These are phyloP conservation scores for Meta bourneti DNA, from an alignment of 2,888 invertebrate species.

Conservation along the genomic window DNA sequence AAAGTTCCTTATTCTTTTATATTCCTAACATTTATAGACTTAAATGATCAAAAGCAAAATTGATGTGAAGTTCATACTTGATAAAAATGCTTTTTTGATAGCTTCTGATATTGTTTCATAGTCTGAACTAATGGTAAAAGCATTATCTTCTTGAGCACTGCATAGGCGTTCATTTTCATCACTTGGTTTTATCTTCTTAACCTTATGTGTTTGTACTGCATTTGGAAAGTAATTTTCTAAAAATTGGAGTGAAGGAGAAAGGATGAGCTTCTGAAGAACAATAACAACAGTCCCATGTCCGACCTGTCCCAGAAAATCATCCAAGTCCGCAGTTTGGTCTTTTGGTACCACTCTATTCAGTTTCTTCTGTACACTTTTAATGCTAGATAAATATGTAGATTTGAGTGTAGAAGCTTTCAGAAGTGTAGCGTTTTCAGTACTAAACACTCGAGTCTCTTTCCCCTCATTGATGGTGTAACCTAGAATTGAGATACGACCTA, in stretches of 20 bases:
- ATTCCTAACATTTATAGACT: neutral
- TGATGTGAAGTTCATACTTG: neutral
- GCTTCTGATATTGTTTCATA: neutral
- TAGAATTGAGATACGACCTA: constrained; percentile 8
- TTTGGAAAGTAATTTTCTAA: constrained; percentile 12
- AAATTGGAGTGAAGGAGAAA: constrained; percentile 10
- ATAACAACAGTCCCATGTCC: constrained; percentile 9
- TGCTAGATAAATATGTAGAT: neutral
- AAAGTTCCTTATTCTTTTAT: neutral
- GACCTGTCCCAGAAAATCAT: constrained; percentile 4
- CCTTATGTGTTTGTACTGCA: neutral
- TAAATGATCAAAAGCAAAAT: neutral
- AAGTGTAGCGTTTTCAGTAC: neutral
- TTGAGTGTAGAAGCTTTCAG: neutral
- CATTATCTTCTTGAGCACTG: neutral
- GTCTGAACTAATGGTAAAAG: neutral
- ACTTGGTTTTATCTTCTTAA: neutral
- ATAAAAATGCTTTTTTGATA: neutral
- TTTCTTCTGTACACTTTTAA: neutral
- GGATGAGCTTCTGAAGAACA: neutral
- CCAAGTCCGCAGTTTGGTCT: neutral
- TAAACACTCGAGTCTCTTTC: constrained; percentile 5
- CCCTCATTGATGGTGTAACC: constrained; percentile 15
- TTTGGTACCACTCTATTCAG: neutral
- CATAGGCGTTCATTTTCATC: neutral